Evolutionary conservation across 2,797 vertebrate genomes (phyloP).

Genomic region (Fundulus diaphanus): DNA sequence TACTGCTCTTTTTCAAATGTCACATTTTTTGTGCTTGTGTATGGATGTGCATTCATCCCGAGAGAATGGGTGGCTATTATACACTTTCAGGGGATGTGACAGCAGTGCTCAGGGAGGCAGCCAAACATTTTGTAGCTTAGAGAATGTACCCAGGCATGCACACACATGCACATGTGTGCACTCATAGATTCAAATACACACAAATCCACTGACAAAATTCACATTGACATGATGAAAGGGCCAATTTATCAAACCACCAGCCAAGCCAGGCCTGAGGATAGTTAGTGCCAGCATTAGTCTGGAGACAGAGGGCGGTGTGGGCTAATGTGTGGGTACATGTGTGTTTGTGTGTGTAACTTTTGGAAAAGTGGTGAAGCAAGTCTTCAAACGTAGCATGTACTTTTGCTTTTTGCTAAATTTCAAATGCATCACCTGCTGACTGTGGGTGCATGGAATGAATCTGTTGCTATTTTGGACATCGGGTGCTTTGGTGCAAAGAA

Average conservation of each 20-base stretch:
- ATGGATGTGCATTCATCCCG: slow-evolving; percentile 73
- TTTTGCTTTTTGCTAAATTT: slow-evolving; percentile 42
- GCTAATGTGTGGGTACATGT: slow-evolving; percentile 25
- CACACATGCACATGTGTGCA: slow-evolving; percentile 29
- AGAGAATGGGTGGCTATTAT: slow-evolving; percentile 77
- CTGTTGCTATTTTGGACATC: slow-evolving; percentile 28
- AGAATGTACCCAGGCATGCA: slow-evolving; percentile 64
- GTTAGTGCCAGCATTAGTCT: slow-evolving; percentile 70
- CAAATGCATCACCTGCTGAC: slow-evolving; percentile 31
- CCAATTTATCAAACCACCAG: slow-evolving; percentile 81
- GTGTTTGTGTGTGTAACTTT: slow-evolving; percentile 37
- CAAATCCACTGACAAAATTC: slow-evolving; percentile 74
- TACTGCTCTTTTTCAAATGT: slow-evolving; percentile 55
- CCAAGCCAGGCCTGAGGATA: slow-evolving; percentile 67
- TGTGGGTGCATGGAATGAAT: slow-evolving; percentile 8
- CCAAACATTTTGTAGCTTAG: slow-evolving; percentile 77
- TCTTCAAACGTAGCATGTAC: slow-evolving; percentile 27
- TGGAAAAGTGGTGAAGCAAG: slow-evolving; percentile 26
- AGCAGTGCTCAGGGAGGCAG: slow-evolving; percentile 76
- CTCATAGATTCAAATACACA: slow-evolving; percentile 49
- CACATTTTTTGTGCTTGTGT: slow-evolving; percentile 55
- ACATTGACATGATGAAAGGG: slow-evolving; percentile 75
- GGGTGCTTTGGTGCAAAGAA: slow-evolving; percentile 30
- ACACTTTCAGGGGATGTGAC: slow-evolving; percentile 80
- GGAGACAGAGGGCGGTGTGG: slow-evolving; percentile 59